Evolutionary conservation across 2,113 vertebrate species (phyloP), one percentile per base, ranked within the genome.

Genomic region (Syngnathus typhle): DNA sequence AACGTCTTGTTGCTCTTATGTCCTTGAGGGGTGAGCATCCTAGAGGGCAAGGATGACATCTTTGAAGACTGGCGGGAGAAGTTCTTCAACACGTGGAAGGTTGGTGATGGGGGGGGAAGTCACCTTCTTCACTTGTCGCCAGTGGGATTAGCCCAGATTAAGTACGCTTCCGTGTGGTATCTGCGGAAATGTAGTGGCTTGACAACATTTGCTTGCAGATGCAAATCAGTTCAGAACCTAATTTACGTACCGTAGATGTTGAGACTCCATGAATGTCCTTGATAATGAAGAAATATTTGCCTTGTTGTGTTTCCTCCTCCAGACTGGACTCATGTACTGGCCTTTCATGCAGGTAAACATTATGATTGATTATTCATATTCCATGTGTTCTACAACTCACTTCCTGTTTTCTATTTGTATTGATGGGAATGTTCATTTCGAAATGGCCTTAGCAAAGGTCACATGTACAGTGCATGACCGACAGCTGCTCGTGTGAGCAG

Each of bases 71-170:
- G 95, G 90, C 94, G 85, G 74, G 91, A 93, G 72, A 97, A 96
- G 85, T 96, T 97, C 78, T 94, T 94, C 90, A 96, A 95, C 85
- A 96, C 95, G 0, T 96, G 95, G 71, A 94, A 94, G 94, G 95
- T 95, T 88, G 71, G 73, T 16, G 10, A 39, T 10, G 49, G 49
- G 21, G 49, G 54, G 54, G 70, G 75, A 71, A 79, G 77, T 83
- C 81, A 71, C 77, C 76, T 82, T 83, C 68, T 21, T 52, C 47
- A 6, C 47, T 49, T 19, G 47, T 19, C n/a, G 19, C 19, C 49
- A 52, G 19, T 21, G 49, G 71, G 82, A 85, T 89, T 84, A 88
- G 82, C 41, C 69, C 10, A 88, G 81, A 81, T 85, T 75, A 47
- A 18, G 49, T 7, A 18, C 21, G 16, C 71, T 18, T n/a, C 19